Evolutionary conservation across 2,113 vertebrate species (phyloP).

Genomic region (Alligator sinensis): DNA sequence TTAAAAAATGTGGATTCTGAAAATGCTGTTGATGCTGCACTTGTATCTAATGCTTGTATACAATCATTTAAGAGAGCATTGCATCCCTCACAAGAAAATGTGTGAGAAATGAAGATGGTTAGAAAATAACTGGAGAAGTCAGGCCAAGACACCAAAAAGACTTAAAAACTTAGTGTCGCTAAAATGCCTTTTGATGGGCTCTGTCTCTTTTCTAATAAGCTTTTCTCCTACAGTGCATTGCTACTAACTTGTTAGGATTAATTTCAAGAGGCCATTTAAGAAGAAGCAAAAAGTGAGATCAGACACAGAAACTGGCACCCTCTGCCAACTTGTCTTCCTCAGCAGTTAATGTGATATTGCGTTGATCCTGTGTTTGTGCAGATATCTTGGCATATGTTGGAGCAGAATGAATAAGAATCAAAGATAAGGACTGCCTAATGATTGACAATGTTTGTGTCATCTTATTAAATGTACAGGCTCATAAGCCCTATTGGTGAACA

Average conservation of each 20-base stretch:
- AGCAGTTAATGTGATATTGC: constrained; percentile 22
- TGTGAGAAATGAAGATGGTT: no score
- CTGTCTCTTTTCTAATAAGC: not conserved
- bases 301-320: constrained; percentile 27
- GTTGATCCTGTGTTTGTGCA: not conserved
- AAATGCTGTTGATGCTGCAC: rapidly evolving
- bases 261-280: not conserved
- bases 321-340: constrained; percentile 6
- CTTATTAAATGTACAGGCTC: not conserved
- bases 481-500: not conserved
- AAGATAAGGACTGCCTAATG: not conserved
- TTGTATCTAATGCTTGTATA: not conserved
- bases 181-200: not conserved
- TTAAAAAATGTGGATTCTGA: not conserved
- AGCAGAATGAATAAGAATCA: constrained; percentile 23
- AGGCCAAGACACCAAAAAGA: rapidly evolving
- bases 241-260: constrained; percentile 35
- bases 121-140: not conserved
- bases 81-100: not conserved
- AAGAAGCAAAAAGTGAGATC: no score
- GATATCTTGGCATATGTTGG: not conserved
- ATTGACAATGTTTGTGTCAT: not conserved
- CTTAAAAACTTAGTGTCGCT: not conserved
- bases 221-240: constrained; percentile 12
- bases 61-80: not conserved